Base-by-base conservation (phyloP, 2,797 vertebrate genomes). In the Astyanax mexicanus region DNA sequence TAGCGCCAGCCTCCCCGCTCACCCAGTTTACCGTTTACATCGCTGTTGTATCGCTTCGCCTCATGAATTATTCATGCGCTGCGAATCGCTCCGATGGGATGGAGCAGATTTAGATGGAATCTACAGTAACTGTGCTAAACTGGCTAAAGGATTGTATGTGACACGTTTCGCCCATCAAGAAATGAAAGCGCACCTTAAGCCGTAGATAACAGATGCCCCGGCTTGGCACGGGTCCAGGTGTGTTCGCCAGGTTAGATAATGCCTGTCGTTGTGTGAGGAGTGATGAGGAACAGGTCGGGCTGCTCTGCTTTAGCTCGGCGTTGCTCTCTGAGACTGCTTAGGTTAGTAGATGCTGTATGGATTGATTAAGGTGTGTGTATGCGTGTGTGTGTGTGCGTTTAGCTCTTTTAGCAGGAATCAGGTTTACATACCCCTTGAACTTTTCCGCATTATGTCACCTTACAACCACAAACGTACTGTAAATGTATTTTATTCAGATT, bases 261-360 rank as follows among this genome's bases (percentile, higher is more conserved):
- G 21, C 23, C 15, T 40, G 72, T 65, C 9, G 32, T 25, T 62
- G 60, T 74, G 60, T 65, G 58, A 74, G 15, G 64, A 27, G 64
- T 32, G 37, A 57, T 40, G 21, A 58, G 52, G 32, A 70, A 70
- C 52, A 6, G 47, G 68, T 70, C 8, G 1, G 8, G 42, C n/a
- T 12, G 21, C 51, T 54, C 51, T 4, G 23, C 5, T 47, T 51
- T 17, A 51, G 47, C 47, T 3, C 40, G 10, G 40, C 12, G 2
- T 44, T 13, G 47, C 4, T 13, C 6, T 4, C 19, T 19, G 4
- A 51, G 21, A 25, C 0, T 11, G 21, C 23, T 25, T 8, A 42
- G 7, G 40, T 42, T 42, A 49, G 45, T 15, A 19, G 45, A 45
- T 42, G 42, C 42, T 21, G 40, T 47, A 23, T 42, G 42, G 23